Percentiles rank a stretch among this genome's conserved stretches.
Conservation (phyloP, 2,797 vertebrate species). For the Falco novaeseelandiae region DNA sequence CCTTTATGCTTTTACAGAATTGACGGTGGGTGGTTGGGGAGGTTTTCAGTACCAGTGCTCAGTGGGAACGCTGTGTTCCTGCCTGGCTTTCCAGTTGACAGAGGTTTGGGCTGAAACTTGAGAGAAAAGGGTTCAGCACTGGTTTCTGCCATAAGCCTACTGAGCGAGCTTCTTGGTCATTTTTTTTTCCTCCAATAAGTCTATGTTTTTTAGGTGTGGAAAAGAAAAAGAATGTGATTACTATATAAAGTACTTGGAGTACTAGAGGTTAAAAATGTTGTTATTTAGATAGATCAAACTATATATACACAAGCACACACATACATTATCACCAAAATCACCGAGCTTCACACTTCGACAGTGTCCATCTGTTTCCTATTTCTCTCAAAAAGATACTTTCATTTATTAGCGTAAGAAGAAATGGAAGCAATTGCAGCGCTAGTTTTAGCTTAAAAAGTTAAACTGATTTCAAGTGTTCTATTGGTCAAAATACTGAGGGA, state of each 20-base stretch:
- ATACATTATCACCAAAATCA: neutral
- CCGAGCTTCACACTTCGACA: neutral
- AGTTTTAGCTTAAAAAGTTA: neutral
- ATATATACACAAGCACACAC: neutral
- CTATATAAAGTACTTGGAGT: neutral
- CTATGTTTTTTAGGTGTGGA: neutral
- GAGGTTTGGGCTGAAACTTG: neutral
- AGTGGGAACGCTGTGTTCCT: neutral
- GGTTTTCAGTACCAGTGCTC: neutral
- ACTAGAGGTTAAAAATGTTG: conserved; percentile 31
- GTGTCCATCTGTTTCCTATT: conserved; percentile 16
- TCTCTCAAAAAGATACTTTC: neutral
- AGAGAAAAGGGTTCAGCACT: neutral
- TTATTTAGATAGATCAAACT: neutral
- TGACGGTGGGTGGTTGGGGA: neutral
- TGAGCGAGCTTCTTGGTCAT: neutral
- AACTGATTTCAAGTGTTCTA: neutral
- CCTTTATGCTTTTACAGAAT: neutral
- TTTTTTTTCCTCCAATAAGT: neutral
- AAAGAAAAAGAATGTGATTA: neutral
- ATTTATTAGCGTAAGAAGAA: conserved; percentile 38
- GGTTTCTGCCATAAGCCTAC: neutral
- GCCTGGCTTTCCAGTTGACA: neutral
- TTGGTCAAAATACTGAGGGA: neutral
- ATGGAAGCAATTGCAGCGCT: neutral